Percentiles rank a stretch among this genome's conserved stretches.
These are phyloP conservation scores for Holacanthus passer DNA, from an alignment of 2,113 vertebrate species.

Conservation along the genomic window DNA sequence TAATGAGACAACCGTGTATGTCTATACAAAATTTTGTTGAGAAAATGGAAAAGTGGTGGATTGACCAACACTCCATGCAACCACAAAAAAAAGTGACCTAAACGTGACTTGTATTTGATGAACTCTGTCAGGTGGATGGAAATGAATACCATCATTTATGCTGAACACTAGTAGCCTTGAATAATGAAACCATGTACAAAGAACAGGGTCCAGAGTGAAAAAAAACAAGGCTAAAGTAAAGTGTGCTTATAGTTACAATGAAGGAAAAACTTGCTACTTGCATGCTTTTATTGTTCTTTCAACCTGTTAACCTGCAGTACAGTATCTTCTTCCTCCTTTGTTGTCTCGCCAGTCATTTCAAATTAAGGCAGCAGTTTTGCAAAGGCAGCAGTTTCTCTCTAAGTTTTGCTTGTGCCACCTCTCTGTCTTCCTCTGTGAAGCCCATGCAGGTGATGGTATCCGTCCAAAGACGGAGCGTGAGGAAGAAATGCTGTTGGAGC, in stretches of 20 bases:
- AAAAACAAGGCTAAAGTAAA: neutral
- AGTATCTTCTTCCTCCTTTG: too few species aligned
- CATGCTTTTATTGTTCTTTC: neutral
- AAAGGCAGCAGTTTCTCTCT: neutral
- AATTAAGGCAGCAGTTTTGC: slow-evolving; percentile 7
- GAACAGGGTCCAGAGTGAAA: neutral
- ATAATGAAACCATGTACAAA: neutral
- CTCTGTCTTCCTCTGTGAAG: neutral
- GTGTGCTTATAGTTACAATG: neutral
- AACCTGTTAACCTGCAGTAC: neutral
- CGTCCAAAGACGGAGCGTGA: neutral
- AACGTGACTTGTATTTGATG: too few species aligned
- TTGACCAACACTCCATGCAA: neutral
- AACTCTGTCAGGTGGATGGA: neutral
- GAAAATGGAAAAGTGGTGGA: neutral
- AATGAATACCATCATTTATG: neutral
- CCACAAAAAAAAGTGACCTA: too few species aligned
- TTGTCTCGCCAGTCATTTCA: slow-evolving; percentile 14
- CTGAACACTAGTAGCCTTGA: neutral
- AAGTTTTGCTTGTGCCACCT: slow-evolving; percentile 9
- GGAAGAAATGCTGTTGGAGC: neutral
- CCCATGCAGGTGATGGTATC: neutral
- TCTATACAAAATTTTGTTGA: neutral
- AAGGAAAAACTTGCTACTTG: neutral
- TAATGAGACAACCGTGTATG: neutral